Evolutionary conservation across 2,113 vertebrate species (phyloP).

Genomic region (Cinclus cinclus): DNA sequence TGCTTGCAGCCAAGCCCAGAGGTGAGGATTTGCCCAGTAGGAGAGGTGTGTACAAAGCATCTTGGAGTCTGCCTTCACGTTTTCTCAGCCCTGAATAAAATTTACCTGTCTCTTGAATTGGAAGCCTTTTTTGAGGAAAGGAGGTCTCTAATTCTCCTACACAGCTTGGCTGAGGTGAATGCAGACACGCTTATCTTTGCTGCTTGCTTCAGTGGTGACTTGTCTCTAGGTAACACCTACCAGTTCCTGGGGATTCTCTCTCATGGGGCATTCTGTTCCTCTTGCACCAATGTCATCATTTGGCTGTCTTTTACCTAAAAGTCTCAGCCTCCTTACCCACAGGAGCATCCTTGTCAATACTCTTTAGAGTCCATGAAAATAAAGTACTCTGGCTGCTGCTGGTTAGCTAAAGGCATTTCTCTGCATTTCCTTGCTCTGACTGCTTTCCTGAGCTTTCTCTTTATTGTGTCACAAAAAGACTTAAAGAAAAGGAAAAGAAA

Average conservation of each 20-base stretch:
- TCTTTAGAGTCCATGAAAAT: constrained; percentile 11
- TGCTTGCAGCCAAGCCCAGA: neutral
- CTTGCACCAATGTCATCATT: neutral
- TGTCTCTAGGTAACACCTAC: neutral
- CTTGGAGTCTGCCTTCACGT: neutral
- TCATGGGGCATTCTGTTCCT: neutral
- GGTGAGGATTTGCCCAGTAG: neutral
- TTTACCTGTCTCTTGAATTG: neutral
- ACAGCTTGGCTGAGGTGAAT: neutral
- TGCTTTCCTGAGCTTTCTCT: neutral
- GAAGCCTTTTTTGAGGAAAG: neutral
- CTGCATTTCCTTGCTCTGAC: neutral
- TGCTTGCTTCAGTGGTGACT: neutral
- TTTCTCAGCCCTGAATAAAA: neutral
- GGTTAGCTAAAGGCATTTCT: constrained; percentile 42
- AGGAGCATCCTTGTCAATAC: constrained; percentile 37
- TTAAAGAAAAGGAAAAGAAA: neutral
- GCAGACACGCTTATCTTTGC: neutral
- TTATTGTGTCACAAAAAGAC: neutral
- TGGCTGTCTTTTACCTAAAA: neutral
- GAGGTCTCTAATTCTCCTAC: neutral
- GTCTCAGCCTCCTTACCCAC: neutral
- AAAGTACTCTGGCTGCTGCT: constrained; percentile 10
- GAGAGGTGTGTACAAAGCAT: neutral
- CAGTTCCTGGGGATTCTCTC: neutral